These are phyloP conservation scores for Camptogramma bilineatum DNA, from an alignment of 2,888 invertebrate species.

Conservation along the genomic window DNA sequence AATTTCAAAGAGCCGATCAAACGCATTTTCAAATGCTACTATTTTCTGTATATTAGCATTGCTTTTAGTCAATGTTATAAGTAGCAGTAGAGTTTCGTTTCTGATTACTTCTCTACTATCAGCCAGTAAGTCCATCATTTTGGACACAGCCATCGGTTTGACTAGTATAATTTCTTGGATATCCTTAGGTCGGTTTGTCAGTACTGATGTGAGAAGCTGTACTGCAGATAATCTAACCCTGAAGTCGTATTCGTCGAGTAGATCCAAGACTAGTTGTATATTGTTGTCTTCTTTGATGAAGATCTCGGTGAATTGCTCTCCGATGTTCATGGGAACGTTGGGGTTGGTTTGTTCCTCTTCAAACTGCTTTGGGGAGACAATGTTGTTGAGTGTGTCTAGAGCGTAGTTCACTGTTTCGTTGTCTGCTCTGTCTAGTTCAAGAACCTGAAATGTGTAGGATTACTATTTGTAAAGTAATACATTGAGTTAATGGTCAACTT, in stretches of 20 bases:
- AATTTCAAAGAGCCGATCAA: slow-evolving; percentile 97
- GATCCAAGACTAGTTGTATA: slow-evolving; percentile 91
- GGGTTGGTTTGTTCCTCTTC: slow-evolving; percentile 92
- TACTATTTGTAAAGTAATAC: too few relatives aligned
- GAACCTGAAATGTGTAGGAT: slow-evolving; percentile 86
- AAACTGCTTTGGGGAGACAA: slow-evolving; percentile 92
- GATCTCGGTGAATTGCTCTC: slow-evolving; percentile 98
- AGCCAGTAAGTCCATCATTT: slow-evolving; percentile 97
- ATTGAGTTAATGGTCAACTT: too few relatives aligned
- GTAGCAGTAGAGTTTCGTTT: slow-evolving; percentile 95
- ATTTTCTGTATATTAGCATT: slow-evolving; percentile 99
- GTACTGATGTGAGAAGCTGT: slow-evolving; percentile 93
- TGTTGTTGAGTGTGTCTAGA: slow-evolving; percentile 95
- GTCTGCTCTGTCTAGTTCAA: slow-evolving; percentile 95
- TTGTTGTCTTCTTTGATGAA: slow-evolving; percentile 96
- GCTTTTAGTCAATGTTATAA: slow-evolving; percentile 95
- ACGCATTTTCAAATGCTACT: slow-evolving; percentile 99
- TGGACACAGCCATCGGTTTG: slow-evolving; percentile 98
- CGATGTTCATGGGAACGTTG: slow-evolving; percentile 89
- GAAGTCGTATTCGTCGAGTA: slow-evolving; percentile 98
- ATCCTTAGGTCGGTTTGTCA: slow-evolving; percentile 94
- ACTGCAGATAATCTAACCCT: slow-evolving; percentile 96
- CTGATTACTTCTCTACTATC: slow-evolving; percentile 98
- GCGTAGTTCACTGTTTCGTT: slow-evolving; percentile 96
- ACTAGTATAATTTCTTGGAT: slow-evolving; percentile 94